Evolutionary conservation across 2,797 vertebrate species (phyloP).

Genomic region (Distichodus sexfasciatus): DNA sequence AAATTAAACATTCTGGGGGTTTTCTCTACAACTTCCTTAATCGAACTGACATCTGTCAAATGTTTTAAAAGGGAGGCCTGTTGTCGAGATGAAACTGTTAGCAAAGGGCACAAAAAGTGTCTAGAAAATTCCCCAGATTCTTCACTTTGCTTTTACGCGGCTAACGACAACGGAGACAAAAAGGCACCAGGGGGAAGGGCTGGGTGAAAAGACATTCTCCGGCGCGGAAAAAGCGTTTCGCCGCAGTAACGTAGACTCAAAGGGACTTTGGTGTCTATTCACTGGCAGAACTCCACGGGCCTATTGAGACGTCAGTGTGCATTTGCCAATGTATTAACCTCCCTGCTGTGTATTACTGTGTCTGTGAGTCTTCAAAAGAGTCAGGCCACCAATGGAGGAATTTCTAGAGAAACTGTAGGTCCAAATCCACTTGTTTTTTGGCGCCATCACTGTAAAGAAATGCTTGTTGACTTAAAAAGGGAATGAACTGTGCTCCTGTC

Average conservation of each 20-base stretch:
- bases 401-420: no score
- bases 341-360: slow-evolving; percentile 1
- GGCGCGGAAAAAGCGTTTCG: slow-evolving; percentile 22
- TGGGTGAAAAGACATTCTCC: slow-evolving; percentile 41
- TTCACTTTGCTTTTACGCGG: slow-evolving; percentile 52
- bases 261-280: slow-evolving; percentile 31
- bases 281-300: slow-evolving; percentile 4
- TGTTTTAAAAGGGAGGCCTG: not conserved
- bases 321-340: slow-evolving; percentile 7
- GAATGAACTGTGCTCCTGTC: no score
- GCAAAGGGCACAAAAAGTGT: slow-evolving; percentile 27
- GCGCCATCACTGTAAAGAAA: no score
- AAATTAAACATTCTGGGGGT: no score
- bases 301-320: slow-evolving; percentile 6
- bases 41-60: slow-evolving; percentile 34
- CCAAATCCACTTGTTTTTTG: no score
- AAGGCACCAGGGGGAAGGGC: slow-evolving; percentile 46
- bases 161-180: slow-evolving; percentile 75
- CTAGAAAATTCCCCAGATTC: slow-evolving; percentile 73
- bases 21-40: not conserved
- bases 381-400: slow-evolving; percentile 9
- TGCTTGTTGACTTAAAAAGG: no score
- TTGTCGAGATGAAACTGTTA: not conserved
- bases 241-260: slow-evolving; percentile 30
- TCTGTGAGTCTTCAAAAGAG: slow-evolving; percentile 2